Base-by-base conservation (phyloP, 2,113 vertebrate genomes). In the Phycodurus eques region DNA sequence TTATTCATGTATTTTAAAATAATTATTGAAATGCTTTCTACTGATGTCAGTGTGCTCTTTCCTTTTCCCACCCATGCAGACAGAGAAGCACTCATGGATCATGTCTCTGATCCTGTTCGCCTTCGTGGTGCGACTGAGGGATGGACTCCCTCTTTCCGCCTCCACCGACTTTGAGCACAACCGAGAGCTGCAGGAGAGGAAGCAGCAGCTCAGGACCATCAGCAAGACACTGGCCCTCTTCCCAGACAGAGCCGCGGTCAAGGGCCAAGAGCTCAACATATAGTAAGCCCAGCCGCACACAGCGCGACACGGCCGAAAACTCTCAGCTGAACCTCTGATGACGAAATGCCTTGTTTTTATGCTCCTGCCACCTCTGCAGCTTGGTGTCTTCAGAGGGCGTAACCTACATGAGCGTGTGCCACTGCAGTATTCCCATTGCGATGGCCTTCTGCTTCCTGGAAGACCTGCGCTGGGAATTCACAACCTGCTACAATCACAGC, bases 51-150 rank as follows among this genome's bases (percentile, higher is more conserved):
- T 68, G 4, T 42, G 73, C 14, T 69, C 15, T 14, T 79, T 5
- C 80, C 71, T 4, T 27, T 53, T 3, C 31, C 19, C 47, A 46
- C 69, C 0, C 51, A 12, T 74, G 14, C 80, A 96, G 96, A 78
- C 82, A 82, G 86, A 89, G 87, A 91, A 89, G 93, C 91, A 91
- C 94, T 91, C 92, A 93, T 79, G 92, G 72, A 90, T 83, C 73
- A 98, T 98, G 95, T 94, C 97, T 92, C 89, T 96, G 95, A 98
- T 99, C 94, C 89, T 97, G 77, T 99, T 97, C 74, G 95, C 96
- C 80, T 96, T 95, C 0, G 94, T 98, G 87, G 96, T 96, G 78
- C 90, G 97, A 85, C 92, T 96, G 90, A 95, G 94, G 92, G 97
- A 99, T 81, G 97, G 96, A 72, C 94, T 98, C 80, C 97, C 96